Evolutionary conservation across 1,140 invertebrate species (phyloP), one percentile per base, ranked within the genome.

Genomic region (Spodoptera frugiperda): DNA sequence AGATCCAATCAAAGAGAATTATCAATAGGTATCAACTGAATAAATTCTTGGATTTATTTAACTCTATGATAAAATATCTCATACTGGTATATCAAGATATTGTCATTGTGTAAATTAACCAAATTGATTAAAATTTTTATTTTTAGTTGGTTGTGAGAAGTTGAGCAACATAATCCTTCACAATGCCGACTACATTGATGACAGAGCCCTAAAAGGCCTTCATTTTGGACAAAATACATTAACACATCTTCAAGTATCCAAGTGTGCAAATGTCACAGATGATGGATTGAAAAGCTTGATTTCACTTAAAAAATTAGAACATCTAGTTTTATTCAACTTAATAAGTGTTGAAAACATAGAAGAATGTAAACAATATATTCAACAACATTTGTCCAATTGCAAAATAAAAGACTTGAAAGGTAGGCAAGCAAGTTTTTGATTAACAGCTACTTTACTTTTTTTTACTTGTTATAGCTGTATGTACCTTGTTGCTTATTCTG

Each of bases 211-310:
- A 79, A 89, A 87, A 77, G 92, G 90, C 8, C 82, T 94, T 5
- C 79, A 81, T 15, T 84, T 91, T 88, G 91, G 86, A 8, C 84
- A 87, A 59, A 77, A 81, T 11, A 81, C 87, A 44, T 75, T 94
- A 48, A 78, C 81, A 21, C 74, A 90, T 88, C 83, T 93, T 3
- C 91, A 94, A 85, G 85, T 94, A 9, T 93, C 92, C 9, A 84
- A 91, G 57, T 92, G 91, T 80, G n/a, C 80, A 0, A 89, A 89
- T 88, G 92, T 94, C 5, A 90, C 89, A 19, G 92, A 94, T 77
- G 25, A 53, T 53, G 92, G 91, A 17, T 12, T 94, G 0, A 93
- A 90, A 78, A 85, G 91, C 78, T 72, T 94, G 6, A 80, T 82
- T 68, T 67, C 49, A 54, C 80, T 93, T 9, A 78, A 79, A 44